A percentile compares a stretch with the other conserved stretches of the same genome.
Evolutionary conservation across 2,113 vertebrate genomes (phyloP).

Genomic region (Mustela lutreola): DNA sequence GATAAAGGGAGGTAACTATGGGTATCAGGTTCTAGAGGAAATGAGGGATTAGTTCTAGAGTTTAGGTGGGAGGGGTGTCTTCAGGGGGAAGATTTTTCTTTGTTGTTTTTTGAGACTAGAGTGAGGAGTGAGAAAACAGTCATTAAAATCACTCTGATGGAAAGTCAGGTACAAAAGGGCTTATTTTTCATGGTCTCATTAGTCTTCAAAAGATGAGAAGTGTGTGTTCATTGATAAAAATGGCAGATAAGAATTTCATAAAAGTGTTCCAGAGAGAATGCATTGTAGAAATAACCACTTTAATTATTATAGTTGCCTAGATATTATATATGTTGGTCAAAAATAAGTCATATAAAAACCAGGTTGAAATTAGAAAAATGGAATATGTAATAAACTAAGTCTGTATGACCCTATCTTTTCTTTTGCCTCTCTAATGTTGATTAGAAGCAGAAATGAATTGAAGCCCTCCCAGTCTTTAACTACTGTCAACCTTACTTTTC

Average conservation of each 20-base stretch:
- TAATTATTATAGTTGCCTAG: conserved; percentile 21
- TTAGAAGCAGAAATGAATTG: conserved; percentile 31
- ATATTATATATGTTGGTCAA: neutral
- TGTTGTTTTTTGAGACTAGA: neutral
- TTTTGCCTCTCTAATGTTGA: neutral
- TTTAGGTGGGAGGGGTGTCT: neutral
- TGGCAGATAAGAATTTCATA: neutral
- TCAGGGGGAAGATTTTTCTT: neutral
- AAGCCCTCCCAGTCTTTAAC: neutral
- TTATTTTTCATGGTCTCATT: conserved; percentile 43
- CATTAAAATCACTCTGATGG: neutral
- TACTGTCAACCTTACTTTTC: neutral
- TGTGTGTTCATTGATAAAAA: conserved; percentile 34
- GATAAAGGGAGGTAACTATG: neutral
- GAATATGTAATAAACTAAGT: neutral
- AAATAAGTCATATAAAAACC: conserved; percentile 29
- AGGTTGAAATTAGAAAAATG: neutral
- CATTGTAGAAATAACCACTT: conserved; percentile 42
- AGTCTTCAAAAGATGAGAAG: conserved; percentile 24
- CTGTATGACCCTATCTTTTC: neutral
- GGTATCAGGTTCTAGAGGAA: conserved; percentile 38
- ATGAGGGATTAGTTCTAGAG: conserved; percentile 19
- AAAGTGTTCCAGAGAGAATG: neutral
- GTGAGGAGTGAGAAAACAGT: neutral
- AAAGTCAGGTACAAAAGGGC: neutral